These are phyloP conservation scores for Pharmacophagus antenor DNA, from an alignment of 2,888 invertebrate species.

Conservation along the genomic window DNA sequence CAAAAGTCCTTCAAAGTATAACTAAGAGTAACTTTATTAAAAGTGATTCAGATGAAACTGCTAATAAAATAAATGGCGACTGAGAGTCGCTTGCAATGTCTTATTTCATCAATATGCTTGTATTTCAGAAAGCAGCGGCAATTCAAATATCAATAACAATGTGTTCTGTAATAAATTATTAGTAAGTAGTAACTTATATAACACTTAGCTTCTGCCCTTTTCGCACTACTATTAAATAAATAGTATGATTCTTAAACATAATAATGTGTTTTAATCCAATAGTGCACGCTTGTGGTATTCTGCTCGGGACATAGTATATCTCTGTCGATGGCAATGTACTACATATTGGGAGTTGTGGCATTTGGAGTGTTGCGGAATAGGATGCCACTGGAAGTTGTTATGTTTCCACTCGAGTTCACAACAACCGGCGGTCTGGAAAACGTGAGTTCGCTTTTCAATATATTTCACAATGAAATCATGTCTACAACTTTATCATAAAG, in stretches of 20 bases:
- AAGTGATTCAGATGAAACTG: too few relatives aligned
- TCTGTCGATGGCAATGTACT: slow-evolving; percentile 73
- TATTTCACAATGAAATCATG: background rate
- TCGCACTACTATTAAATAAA: too few relatives aligned
- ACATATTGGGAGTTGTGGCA: slow-evolving; percentile 78
- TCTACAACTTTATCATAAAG: background rate
- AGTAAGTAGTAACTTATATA: too few relatives aligned
- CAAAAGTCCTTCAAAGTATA: too few relatives aligned
- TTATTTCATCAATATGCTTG: too few relatives aligned
- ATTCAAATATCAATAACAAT: slow-evolving; percentile 46
- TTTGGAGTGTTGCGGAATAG: slow-evolving; percentile 82
- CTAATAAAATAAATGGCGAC: too few relatives aligned
- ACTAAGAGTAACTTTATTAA: too few relatives aligned
- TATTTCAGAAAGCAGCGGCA: slow-evolving; percentile 45
- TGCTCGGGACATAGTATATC: slow-evolving; percentile 60
- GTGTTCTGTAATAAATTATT: slow-evolving; percentile 1
- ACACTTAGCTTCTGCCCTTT: too few relatives aligned
- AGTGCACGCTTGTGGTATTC: slow-evolving; percentile 58
- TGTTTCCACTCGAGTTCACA: slow-evolving; percentile 87
- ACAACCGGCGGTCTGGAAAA: slow-evolving; percentile 84
- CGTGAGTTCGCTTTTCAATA: slow-evolving; percentile 53
- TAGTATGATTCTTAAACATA: background rate
- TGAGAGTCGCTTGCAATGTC: too few relatives aligned
- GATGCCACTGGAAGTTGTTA: slow-evolving; percentile 73
- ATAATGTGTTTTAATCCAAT: slow-evolving; percentile 29